phyloP scores from a whole-genome alignment of 2,113 vertebrate genomes.

The Ctenomys sociabilis region DNA sequence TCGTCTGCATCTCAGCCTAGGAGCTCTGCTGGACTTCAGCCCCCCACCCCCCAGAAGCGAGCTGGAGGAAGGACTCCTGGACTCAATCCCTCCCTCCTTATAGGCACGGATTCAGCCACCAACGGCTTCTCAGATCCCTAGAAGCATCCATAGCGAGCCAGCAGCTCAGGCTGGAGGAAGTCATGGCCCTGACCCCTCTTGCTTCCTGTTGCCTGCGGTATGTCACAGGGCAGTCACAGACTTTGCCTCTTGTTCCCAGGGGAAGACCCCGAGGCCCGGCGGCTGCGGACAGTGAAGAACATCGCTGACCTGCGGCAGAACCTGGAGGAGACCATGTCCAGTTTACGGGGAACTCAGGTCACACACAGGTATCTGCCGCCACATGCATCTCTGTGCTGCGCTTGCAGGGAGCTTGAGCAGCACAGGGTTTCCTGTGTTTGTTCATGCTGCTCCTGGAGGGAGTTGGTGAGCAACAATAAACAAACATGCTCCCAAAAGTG shows the following conservation, averaged over 20 bases:
- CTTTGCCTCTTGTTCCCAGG: conserved; percentile 79
- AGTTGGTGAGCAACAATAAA: neutral
- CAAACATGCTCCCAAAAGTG: neutral
- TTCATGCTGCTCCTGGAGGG: neutral
- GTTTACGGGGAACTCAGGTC: conserved; percentile 95
- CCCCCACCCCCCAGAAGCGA: neutral
- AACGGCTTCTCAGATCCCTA: neutral
- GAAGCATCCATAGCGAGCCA: neutral
- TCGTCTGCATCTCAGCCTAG: neutral
- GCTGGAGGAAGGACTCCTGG: neutral
- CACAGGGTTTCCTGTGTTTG: neutral
- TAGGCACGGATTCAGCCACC: neutral
- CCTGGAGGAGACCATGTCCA: conserved; percentile 98
- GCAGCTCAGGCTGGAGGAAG: fast-evolving
- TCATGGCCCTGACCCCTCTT: neutral
- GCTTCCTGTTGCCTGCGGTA: neutral
- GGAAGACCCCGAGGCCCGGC: conserved; percentile 94
- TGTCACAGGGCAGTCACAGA: neutral
- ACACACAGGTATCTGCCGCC: conserved; percentile 88
- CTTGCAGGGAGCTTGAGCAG: neutral
- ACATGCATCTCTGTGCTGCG: fast-evolving
- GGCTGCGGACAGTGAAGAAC: conserved; percentile 95
- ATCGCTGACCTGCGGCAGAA: conserved; percentile 97
- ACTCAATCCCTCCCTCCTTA: neutral
- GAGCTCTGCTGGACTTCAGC: neutral